phyloP scores from a whole-genome alignment of 2,888 invertebrate genomes.

The Tipula helvola region DNA sequence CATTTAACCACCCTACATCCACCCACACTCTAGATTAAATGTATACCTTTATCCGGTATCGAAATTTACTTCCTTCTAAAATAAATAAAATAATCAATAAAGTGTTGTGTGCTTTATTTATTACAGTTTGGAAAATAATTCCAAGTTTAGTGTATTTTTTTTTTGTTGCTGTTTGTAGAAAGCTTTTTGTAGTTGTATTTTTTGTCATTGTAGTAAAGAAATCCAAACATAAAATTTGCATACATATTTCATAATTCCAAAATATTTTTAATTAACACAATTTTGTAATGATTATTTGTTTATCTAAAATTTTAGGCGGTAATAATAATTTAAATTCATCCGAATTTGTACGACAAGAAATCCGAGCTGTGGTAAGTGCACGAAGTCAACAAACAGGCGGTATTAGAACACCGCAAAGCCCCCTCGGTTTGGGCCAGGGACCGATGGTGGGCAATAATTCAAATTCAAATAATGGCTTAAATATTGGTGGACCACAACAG shows the following conservation, averaged over 20 bases:
- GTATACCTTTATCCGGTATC: neutral
- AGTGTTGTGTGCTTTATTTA: neutral
- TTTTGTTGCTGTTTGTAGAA: neutral
- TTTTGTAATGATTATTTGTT: neutral
- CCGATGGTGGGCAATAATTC: slow-evolving; percentile 26
- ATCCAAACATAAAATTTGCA: slow-evolving; percentile 11
- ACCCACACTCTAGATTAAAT: neutral
- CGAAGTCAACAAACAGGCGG: slow-evolving; percentile 45
- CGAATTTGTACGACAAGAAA: slow-evolving; percentile 83
- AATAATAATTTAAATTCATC: slow-evolving; percentile 52
- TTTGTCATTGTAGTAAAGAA: slow-evolving; percentile 17
- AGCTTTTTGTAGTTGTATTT: slow-evolving; percentile 13
- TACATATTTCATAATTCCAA: slow-evolving; percentile 12
- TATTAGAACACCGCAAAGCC: slow-evolving; percentile 32
- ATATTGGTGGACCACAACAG: slow-evolving; percentile 15
- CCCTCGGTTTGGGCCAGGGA: slow-evolving; percentile 28
- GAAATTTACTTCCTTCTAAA: neutral
- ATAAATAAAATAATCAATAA: neutral
- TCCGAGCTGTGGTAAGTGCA: slow-evolving; percentile 78
- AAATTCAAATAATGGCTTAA: slow-evolving; percentile 27
- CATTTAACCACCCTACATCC: neutral
- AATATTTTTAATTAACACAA: neutral
- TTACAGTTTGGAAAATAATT: neutral
- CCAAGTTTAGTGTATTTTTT: neutral
- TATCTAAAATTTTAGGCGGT: slow-evolving; percentile 36